These are phyloP conservation scores for Neuroscelio doddi DNA, from an alignment of 2,888 invertebrate species.

Conservation along the genomic window DNA sequence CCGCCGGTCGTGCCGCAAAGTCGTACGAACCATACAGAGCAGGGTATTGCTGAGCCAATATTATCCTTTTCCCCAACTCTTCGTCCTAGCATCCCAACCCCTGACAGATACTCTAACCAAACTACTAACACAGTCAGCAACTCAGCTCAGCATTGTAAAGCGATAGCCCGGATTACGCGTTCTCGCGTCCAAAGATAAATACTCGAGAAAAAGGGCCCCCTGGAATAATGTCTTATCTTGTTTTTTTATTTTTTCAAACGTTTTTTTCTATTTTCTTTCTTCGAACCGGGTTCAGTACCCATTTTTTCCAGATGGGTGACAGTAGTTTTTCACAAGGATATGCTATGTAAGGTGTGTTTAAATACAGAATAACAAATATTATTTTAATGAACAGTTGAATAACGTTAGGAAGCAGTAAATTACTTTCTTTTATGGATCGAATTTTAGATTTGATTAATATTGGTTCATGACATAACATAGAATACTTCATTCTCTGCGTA, in stretches of 20 bases:
- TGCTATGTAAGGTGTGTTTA: conserved; percentile 1
- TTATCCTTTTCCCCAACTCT: conserved; percentile 55
- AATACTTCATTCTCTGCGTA: background rate
- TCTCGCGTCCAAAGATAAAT: conserved; percentile 43
- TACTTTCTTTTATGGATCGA: too few species aligned
- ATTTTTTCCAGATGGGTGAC: background rate
- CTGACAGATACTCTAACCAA: conserved; percentile 23
- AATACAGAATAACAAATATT: conserved; percentile 18
- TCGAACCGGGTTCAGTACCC: background rate
- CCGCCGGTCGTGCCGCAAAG: background rate
- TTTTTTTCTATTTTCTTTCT: background rate
- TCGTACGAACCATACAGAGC: conserved; percentile 22
- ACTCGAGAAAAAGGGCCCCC: conserved; percentile 9
- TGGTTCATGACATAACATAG: background rate
- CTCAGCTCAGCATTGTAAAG: conserved; percentile 52
- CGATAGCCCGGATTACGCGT: conserved; percentile 61
- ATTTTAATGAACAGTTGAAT: conserved; percentile 13
- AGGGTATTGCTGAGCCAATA: conserved; percentile 58
- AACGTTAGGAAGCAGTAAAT: background rate
- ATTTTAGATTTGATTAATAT: conserved; percentile 1
- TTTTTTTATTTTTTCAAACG: conserved; percentile 10
- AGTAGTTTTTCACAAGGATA: background rate
- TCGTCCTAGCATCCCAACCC: conserved; percentile 26
- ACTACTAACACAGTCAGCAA: conserved; percentile 25
- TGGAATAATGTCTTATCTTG: conserved; percentile 12